Evolutionary conservation across 37 sponge, comb jelly and placozoan species (phyloP).

Genomic region (Halichondria panicea): DNA sequence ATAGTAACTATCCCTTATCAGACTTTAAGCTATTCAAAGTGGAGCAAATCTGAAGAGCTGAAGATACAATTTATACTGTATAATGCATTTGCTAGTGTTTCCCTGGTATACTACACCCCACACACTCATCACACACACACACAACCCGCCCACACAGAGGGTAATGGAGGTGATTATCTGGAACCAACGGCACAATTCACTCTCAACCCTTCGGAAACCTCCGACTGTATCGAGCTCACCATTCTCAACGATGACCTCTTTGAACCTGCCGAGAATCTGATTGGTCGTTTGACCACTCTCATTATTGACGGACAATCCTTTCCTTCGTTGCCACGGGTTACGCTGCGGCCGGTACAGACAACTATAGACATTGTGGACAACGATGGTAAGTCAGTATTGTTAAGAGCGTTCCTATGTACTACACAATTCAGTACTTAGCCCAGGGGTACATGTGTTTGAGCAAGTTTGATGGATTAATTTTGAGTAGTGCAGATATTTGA

Average conservation of each 20-base stretch:
- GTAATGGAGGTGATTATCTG: background rate
- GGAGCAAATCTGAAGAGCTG: background rate
- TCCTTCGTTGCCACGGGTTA: background rate
- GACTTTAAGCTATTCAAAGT: no score
- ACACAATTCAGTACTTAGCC: no score
- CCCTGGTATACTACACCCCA: background rate
- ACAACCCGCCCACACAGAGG: background rate
- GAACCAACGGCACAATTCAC: background rate
- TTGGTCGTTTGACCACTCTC: background rate
- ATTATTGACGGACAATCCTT: background rate
- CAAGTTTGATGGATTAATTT: no score
- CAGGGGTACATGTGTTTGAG: no score
- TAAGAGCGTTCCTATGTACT: no score
- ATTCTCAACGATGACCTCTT: conserved; percentile 8
- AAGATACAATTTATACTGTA: background rate
- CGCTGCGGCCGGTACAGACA: background rate
- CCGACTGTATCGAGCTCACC: background rate
- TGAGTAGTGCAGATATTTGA: no score
- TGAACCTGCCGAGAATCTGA: background rate
- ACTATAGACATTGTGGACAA: conserved; percentile 3
- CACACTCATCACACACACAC: background rate
- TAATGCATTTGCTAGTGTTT: background rate
- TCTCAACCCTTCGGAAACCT: background rate
- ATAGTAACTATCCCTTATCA: no score
- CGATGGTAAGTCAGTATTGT: conserved; percentile 5